Conservation (phyloP, 2,113 vertebrate species). For the Macaca fascicularis region DNA sequence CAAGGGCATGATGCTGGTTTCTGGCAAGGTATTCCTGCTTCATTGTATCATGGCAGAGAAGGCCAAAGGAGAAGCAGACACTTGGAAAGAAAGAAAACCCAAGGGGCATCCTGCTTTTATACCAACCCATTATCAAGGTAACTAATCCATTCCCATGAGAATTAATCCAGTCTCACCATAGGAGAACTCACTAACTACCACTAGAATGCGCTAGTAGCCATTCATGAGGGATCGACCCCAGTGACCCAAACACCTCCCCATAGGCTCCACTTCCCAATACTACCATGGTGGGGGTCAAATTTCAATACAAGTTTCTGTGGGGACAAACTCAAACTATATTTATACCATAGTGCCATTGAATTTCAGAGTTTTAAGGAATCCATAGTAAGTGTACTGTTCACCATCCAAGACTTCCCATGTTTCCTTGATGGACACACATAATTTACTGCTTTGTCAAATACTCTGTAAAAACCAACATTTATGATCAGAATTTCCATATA, state of each 20-base stretch:
- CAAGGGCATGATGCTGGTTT: neutral
- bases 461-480: neutral
- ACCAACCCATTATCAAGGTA: neutral
- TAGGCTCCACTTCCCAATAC: neutral
- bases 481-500: neutral
- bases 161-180: neutral
- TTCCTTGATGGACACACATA: neutral
- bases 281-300: neutral
- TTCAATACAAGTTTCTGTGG: neutral
- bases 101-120: neutral
- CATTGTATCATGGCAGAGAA: neutral
- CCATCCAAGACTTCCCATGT: neutral
- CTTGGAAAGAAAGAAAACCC: neutral
- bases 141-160: neutral
- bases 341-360: neutral
- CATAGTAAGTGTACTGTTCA: neutral
- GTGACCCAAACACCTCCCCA: neutral
- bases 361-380: neutral
- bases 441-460: neutral
- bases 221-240: neutral
- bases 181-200: neutral
- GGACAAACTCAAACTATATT: neutral
- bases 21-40: neutral
- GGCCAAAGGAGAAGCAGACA: neutral
- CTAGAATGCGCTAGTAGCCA: neutral